phyloP scores from a whole-genome alignment of 2,797 vertebrate species.

The Bucorvus abyssinicus region DNA sequence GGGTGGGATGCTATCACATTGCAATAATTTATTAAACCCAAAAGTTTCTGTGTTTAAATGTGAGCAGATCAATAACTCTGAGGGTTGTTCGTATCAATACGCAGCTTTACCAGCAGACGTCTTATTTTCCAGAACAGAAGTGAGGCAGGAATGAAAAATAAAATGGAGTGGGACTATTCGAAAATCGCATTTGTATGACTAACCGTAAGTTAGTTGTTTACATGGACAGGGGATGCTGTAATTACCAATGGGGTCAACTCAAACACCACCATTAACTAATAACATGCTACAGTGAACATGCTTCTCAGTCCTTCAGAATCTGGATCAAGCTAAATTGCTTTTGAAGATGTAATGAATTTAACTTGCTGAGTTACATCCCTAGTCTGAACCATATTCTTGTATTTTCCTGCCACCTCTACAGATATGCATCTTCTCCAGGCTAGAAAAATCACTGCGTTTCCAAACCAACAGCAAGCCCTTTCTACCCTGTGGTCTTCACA shows the following conservation, averaged over 20 bases:
- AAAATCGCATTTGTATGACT: background rate
- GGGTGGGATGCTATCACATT: fast-evolving
- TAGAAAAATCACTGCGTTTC: background rate
- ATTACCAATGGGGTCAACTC: background rate
- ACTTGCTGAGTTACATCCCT: background rate
- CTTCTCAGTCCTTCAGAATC: background rate
- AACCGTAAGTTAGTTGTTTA: background rate
- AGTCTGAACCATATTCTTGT: background rate
- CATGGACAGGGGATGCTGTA: background rate
- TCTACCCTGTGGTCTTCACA: background rate
- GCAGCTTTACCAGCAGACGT: background rate
- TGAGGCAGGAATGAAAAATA: background rate
- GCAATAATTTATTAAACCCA: background rate
- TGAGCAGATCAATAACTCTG: background rate
- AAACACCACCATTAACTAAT: background rate
- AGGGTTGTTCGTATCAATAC: background rate
- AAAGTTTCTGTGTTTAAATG: background rate
- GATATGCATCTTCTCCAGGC: background rate
- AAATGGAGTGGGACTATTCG: background rate
- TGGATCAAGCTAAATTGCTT: background rate
- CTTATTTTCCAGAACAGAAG: background rate
- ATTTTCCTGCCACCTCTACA: background rate
- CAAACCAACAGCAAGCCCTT: background rate
- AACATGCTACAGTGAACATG: background rate
- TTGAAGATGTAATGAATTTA: background rate